Evolutionary conservation across 1,140 invertebrate genomes (phyloP).

Genomic region (Calephelis nemesis): DNA sequence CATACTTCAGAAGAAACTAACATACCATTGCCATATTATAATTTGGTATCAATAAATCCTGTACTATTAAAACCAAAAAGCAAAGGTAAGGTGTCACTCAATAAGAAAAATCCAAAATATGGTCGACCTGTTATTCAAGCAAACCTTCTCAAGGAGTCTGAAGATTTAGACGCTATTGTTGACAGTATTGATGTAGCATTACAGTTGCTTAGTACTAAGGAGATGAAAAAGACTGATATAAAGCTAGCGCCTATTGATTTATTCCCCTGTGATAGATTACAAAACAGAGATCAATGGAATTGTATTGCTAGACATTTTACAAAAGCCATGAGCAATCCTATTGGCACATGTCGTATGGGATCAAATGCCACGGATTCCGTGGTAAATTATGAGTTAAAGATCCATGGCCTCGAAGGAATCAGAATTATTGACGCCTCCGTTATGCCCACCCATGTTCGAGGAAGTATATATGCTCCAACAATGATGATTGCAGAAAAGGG

Average conservation of each 20-base stretch:
- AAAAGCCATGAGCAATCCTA: slow-evolving; percentile 80
- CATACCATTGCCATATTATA: slow-evolving; percentile 66
- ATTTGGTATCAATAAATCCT: slow-evolving; percentile 83
- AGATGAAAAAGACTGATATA: slow-evolving; percentile 64
- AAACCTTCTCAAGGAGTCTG: slow-evolving; percentile 91
- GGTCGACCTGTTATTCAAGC: slow-evolving; percentile 95
- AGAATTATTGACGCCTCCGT: slow-evolving; percentile 77
- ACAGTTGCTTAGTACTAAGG: slow-evolving; percentile 66
- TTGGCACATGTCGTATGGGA: slow-evolving; percentile 82
- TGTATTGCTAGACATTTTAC: slow-evolving; percentile 85
- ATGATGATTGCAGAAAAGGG: slow-evolving; percentile 80
- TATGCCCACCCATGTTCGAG: slow-evolving; percentile 74
- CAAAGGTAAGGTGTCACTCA: slow-evolving; percentile 87
- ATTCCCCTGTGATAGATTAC: slow-evolving; percentile 68
- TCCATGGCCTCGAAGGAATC: slow-evolving; percentile 72
- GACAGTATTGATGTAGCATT: slow-evolving; percentile 89
- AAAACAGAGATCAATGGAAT: slow-evolving; percentile 80
- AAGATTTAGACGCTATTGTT: slow-evolving; percentile 88
- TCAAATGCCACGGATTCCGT: slow-evolving; percentile 76
- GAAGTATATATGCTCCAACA: slow-evolving; percentile 73
- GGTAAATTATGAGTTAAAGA: slow-evolving; percentile 76
- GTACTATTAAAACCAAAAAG: slow-evolving; percentile 91
- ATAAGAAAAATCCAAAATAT: slow-evolving; percentile 88
- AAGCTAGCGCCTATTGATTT: slow-evolving; percentile 68
- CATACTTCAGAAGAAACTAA: slow-evolving; percentile 61